phyloP scores from a whole-genome alignment of 1,140 invertebrate species.

The Diuraphis noxia region DNA sequence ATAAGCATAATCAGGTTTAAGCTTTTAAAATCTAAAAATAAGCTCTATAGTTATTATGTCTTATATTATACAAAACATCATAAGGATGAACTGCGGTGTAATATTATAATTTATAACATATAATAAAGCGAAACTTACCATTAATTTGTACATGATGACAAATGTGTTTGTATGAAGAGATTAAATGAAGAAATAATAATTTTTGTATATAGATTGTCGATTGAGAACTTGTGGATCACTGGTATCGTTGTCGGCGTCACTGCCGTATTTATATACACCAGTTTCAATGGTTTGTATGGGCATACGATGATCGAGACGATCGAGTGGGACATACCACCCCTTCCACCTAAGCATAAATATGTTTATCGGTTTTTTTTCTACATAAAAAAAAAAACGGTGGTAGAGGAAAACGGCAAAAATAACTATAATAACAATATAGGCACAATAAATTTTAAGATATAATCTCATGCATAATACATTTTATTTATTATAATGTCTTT shows the following conservation, averaged over 20 bases:
- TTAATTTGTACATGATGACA: slow-evolving; percentile 32
- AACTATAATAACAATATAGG: background rate
- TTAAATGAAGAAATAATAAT: background rate
- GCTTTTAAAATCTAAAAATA: too few relatives aligned
- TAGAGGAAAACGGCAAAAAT: background rate
- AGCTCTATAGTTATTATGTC: too few relatives aligned
- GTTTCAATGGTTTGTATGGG: too few relatives aligned
- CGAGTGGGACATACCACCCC: too few relatives aligned
- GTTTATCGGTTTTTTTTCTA: too few relatives aligned
- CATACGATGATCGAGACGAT: too few relatives aligned
- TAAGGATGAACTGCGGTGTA: too few relatives aligned
- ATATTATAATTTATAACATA: too few relatives aligned
- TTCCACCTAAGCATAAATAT: too few relatives aligned
- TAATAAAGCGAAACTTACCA: background rate
- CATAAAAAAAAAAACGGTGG: too few relatives aligned
- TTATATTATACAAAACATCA: too few relatives aligned
- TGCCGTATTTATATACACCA: background rate
- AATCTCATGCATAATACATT: background rate
- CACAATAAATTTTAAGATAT: background rate
- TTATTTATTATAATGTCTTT: background rate
- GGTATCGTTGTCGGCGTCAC: background rate
- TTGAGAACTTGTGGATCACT: background rate
- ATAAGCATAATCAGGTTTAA: too few relatives aligned
- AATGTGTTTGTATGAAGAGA: background rate
- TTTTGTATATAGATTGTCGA: background rate